phyloP scores from a whole-genome alignment of 2,113 vertebrate species.

The Tachysurus fulvidraco region DNA sequence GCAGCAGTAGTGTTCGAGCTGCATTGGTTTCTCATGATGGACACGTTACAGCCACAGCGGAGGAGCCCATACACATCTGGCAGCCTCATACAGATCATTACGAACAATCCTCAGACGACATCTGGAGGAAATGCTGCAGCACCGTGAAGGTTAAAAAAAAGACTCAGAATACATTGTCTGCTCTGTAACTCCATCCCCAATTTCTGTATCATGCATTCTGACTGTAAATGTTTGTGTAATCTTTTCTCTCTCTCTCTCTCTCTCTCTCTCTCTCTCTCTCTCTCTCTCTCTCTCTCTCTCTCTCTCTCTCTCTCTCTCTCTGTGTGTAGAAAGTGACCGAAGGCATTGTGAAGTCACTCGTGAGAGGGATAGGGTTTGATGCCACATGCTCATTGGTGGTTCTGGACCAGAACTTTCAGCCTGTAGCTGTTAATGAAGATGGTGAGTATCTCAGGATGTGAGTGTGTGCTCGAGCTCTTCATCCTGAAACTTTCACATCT shows the following conservation, averaged over 20 bases:
- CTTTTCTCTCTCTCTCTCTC: not conserved
- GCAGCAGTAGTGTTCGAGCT: slow-evolving; percentile 86
- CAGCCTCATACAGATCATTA: slow-evolving; percentile 83
- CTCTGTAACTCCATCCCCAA: not conserved
- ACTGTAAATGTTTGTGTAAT: not conserved
- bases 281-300: no score
- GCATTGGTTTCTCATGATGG: slow-evolving; percentile 84
- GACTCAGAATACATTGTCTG: not conserved
- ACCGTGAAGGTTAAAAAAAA: slow-evolving; percentile 82
- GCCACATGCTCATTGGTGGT: slow-evolving; percentile 94
- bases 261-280: not conserved
- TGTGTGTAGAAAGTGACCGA: slow-evolving; percentile 77
- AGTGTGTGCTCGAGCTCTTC: not conserved
- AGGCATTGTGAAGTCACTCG: slow-evolving; percentile 67
- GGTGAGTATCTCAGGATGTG: slow-evolving; percentile 68
- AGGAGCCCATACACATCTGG: slow-evolving; percentile 84
- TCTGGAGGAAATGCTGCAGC: slow-evolving; percentile 87
- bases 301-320: not conserved
- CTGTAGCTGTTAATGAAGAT: slow-evolving; percentile 82
- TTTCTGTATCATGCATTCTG: not conserved
- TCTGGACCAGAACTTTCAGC: slow-evolving; percentile 81
- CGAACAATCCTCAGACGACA: slow-evolving; percentile 88
- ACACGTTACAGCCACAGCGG: slow-evolving; percentile 70
- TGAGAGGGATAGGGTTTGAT: slow-evolving; percentile 91
- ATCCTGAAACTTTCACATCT: not conserved